Evolutionary conservation across 2,113 vertebrate species (phyloP), one percentile per base, ranked within the genome.

Genomic region (Phalacrocorax aristotelis): DNA sequence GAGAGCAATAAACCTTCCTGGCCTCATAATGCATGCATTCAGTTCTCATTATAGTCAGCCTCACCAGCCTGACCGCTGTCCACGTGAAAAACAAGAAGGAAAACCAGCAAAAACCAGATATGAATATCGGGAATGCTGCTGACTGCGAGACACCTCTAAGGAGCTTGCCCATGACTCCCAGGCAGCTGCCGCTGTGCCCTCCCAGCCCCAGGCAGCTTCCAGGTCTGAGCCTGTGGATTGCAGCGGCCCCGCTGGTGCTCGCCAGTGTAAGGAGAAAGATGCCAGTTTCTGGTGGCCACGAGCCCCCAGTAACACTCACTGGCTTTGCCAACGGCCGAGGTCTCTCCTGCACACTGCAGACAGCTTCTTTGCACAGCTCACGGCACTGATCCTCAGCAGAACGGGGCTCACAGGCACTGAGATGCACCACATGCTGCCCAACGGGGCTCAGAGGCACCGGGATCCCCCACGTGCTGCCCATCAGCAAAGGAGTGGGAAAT

Each of bases 371-470:
- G 44, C n/a, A 2, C 14, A 2, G 40, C n/a, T 77, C 15, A 4
- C 14, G 4, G 2, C 36, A 4, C n/a, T 25, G 1, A 10, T 52
- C 52, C 22, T 3, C 55, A 7, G 36, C 36, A 38, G 12, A 44
- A 15, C 42, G 15, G 42, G 42, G 42, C 42, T 44, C 15, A 44
- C 42, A 15, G 42, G 42, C 14, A 15, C 42, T 7, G 42, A 44
- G 42, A 44, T 15, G 13, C 42, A 44, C 42, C 42, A 15, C 6
- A 15, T 44, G 42, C 42, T 44, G 42, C 42, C 14, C 13, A 6
- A 22, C 12, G 57, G 19, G 57, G 19, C 66, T 71, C 7, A 1
- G 1, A 1, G 46, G 88, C 2, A 0, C 2, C 1, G 21, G 22
- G 64, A 32, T 14, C 40, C 71, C 16, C 15, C 38, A 38, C 38